phyloP scores from a whole-genome alignment of 1,140 invertebrate species.

The Agrypnia vestita region DNA sequence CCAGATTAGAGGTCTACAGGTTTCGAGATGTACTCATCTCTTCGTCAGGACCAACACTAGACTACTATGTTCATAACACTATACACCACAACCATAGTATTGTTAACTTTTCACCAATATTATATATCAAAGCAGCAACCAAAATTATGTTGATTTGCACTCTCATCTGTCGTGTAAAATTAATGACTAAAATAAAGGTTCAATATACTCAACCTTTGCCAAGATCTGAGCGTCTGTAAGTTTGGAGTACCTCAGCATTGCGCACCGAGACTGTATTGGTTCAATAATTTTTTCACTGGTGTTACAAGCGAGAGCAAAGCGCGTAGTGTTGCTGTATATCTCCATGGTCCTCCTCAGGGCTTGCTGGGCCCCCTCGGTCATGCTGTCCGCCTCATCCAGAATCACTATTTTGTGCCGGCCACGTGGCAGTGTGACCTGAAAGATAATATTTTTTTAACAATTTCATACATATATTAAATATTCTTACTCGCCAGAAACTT shows the following conservation, averaged over 20 bases:
- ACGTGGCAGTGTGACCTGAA: slow-evolving; percentile 88
- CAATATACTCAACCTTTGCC: slow-evolving; percentile 71
- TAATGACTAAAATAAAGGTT: no score
- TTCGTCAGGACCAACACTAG: no score
- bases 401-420: slow-evolving; percentile 98
- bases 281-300: slow-evolving; percentile 99
- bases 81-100: no score
- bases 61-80: no score
- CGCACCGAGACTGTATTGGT: slow-evolving; percentile 98
- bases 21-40: no score
- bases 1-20: no score
- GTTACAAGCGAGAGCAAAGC: slow-evolving; percentile 99
- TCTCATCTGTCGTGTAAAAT: no score
- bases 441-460: background rate
- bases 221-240: slow-evolving; percentile 93
- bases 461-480: no score
- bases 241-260: slow-evolving; percentile 95
- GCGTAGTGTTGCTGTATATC: slow-evolving; percentile 96
- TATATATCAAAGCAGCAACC: no score
- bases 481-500: no score
- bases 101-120: no score
- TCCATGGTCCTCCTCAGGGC: slow-evolving; percentile 98
- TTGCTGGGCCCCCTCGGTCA: slow-evolving; percentile 98
- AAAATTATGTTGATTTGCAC: no score
- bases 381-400: slow-evolving; percentile 99